Percentiles rank a stretch among this genome's conserved stretches.
Evolutionary conservation across 1,140 invertebrate genomes (phyloP).

Genomic region (Drosophila sp.): DNA sequence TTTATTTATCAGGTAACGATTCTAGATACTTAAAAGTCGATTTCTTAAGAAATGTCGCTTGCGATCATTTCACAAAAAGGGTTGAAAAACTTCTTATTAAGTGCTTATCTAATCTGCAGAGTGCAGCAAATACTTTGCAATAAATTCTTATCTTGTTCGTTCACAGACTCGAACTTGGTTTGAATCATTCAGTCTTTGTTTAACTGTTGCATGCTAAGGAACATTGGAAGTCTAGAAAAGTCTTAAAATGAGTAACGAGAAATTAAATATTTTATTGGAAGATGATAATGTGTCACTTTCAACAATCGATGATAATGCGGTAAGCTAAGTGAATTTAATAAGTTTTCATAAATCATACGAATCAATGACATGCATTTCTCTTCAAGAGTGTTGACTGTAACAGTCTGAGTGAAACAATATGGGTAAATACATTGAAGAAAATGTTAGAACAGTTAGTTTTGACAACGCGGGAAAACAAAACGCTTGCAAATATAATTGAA

Average conservation of each 20-base stretch:
- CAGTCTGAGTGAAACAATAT: not conserved
- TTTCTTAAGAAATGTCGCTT: too few relatives aligned
- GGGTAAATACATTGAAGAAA: not conserved
- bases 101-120: slow-evolving; percentile 3
- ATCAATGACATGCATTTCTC: not conserved
- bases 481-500: not conserved
- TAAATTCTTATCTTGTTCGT: too few relatives aligned
- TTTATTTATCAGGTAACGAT: too few relatives aligned
- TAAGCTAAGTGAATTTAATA: not conserved
- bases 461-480: not conserved
- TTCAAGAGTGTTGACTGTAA: not conserved
- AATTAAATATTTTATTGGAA: not conserved
- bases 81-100: not conserved
- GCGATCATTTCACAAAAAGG: too few relatives aligned
- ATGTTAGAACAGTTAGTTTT: not conserved
- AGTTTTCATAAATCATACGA: not conserved
- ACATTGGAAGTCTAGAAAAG: not conserved
- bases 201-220: not conserved
- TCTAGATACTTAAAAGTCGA: too few relatives aligned
- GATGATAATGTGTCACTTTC: not conserved
- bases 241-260: not conserved
- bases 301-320: not conserved
- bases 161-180: too few relatives aligned
- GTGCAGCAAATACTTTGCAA: too few relatives aligned
- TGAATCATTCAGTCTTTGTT: not conserved